Conservation (phyloP, 1,140 invertebrate genomes). For the Choristoneura fumiferana region DNA sequence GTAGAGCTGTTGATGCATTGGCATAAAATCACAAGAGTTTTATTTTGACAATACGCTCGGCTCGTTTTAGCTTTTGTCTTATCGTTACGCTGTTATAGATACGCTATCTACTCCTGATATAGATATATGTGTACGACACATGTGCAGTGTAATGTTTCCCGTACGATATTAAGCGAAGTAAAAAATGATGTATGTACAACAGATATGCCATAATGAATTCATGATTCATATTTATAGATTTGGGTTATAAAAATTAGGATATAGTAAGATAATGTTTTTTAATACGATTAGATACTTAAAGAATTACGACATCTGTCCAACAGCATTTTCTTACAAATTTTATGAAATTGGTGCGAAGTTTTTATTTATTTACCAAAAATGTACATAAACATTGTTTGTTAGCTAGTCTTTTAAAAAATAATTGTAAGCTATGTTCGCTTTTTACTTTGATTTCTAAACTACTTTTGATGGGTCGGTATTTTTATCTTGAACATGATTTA, state of each 20-base stretch:
- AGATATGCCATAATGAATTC: constrained; percentile 24
- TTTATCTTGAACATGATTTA: not conserved
- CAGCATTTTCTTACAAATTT: constrained; percentile 15
- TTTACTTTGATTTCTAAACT: constrained; percentile 1
- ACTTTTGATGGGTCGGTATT: not conserved
- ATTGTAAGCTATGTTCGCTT: not conserved
- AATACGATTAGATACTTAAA: constrained; percentile 20
- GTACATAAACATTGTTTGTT: constrained; percentile 40
- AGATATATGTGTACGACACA: constrained; percentile 40
- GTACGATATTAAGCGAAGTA: constrained; percentile 8
- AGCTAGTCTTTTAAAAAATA: constrained; percentile 36
- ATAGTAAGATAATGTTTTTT: constrained; percentile 1
- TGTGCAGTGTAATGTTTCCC: constrained; percentile 1
- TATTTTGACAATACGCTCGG: constrained; percentile 46
- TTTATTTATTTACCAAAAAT: constrained; percentile 42
- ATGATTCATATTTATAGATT: constrained; percentile 12
- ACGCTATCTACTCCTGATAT: constrained; percentile 60
- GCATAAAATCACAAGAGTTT: constrained; percentile 37
- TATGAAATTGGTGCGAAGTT: constrained; percentile 19
- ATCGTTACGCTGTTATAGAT: constrained; percentile 50
- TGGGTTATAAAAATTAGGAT: constrained; percentile 15
- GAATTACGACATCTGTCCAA: constrained; percentile 25
- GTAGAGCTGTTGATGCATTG: constrained; percentile 10
- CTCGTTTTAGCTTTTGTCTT: constrained; percentile 43
- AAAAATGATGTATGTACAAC: constrained; percentile 22